Base-by-base conservation (phyloP, 92 coral and sea anemone species). In the Anthopleura xanthogrammica region DNA sequence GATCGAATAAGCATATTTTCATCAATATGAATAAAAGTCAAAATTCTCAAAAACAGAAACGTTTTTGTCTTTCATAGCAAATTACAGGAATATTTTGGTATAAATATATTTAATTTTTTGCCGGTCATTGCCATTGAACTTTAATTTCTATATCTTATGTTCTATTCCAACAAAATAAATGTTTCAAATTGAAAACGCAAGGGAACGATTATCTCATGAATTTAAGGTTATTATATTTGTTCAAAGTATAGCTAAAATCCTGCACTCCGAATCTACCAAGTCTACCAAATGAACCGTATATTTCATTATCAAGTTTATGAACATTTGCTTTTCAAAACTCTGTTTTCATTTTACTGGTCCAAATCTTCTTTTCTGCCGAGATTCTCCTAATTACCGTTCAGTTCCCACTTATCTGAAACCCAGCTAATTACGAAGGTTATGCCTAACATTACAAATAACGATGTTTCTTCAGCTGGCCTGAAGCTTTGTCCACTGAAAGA, bases 391-490 rank as follows among this genome's bases (percentile, higher is more conserved):
- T 68, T 68, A 36, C 14, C 74, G 42, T 68, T 29, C 36, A 9
- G 50, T n/a, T 68, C 29, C 29, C 74, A 68, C 42, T 68, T 36
- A 68, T 68, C 41, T 68, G 74, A 36, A 36, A 23, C 74, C 74
- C 74, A 23, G 40, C 74, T 68, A 68, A 68, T 68, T 68, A 36
- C 74, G 41, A 23, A 13, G 70, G 74, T 2, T 68, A 68, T 65
- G 72, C 74, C 74, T 5, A 68, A 12, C 42, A 68, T 68, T 68
- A 36, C 42, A 23, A 23, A 36, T 68, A 29, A 80, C 60, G 60
- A 56, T 56, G 50, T 79, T 36, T 56, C 70, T 79, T 65, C 83
- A 80, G 83, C 83, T 80, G 83, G 76, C 83, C 83, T 29, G 6
- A 29, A 10, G 57, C 75, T 80, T 64, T 80, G 83, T 80, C 75